Evolutionary conservation across 2,797 vertebrate species (phyloP).

Genomic region (Enoplosus armatus): DNA sequence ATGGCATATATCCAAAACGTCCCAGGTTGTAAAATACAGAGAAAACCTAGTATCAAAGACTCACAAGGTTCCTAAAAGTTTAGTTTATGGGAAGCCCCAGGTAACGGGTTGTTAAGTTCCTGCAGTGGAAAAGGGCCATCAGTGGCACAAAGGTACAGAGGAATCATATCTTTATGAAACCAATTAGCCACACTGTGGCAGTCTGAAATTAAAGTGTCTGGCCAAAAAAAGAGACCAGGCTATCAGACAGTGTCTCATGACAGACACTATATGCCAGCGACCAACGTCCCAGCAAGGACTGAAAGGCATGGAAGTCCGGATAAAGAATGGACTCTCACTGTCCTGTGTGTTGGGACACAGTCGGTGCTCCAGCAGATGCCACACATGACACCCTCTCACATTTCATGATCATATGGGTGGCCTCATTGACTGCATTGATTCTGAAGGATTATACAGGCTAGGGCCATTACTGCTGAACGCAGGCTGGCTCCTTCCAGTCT

Average conservation of each 20-base stretch:
- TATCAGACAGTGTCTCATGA: conserved; percentile 61
- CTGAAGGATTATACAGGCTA: conserved; percentile 75
- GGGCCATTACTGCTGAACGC: conserved; percentile 74
- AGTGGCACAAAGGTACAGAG: conserved; percentile 67
- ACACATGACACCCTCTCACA: conserved; percentile 76
- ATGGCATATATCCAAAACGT: neutral
- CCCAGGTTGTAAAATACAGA: conserved; percentile 8
- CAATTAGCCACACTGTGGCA: conserved; percentile 74
- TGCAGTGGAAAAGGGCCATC: conserved; percentile 27
- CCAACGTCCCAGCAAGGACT: conserved; percentile 37
- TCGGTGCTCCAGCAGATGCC: conserved; percentile 70
- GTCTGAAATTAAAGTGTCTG: conserved; percentile 67
- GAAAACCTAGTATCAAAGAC: conserved; percentile 3
- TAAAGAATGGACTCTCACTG: conserved; percentile 49
- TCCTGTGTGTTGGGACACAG: conserved; percentile 51
- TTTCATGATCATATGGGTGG: conserved; percentile 79
- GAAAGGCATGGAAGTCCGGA: conserved; percentile 38
- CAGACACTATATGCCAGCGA: conserved; percentile 51
- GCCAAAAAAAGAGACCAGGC: conserved; percentile 20
- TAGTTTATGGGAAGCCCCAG: conserved; percentile 25
- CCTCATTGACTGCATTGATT: conserved; percentile 83
- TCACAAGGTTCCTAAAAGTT: conserved; percentile 11
- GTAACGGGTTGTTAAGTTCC: conserved; percentile 39
- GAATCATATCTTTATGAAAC: conserved; percentile 74
- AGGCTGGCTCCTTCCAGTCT: conserved; percentile 78